Percentiles rank a stretch among this genome's conserved stretches.
Conservation (phyloP, 2,797 vertebrate genomes). For the Aulostomus chinensis region DNA sequence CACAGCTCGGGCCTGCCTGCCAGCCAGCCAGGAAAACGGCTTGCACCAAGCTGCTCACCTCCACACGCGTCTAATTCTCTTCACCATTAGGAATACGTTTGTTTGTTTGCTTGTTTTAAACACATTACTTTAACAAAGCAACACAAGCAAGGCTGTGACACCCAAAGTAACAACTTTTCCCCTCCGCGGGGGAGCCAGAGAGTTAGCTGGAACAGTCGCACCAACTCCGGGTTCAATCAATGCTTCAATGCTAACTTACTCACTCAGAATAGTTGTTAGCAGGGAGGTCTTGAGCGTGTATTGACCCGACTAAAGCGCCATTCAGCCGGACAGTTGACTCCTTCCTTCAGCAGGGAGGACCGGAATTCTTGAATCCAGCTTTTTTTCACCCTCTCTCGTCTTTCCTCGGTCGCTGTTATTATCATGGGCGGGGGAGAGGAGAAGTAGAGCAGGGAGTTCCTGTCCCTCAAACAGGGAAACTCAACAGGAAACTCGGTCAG, state of each 20-base stretch:
- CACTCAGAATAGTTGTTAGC: conserved; percentile 57
- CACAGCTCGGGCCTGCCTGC: conserved; percentile 58
- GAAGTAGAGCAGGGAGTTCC: conserved; percentile 76
- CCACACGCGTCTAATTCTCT: conserved; percentile 6
- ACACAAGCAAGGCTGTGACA: conserved; percentile 24
- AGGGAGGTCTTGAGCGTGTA: conserved; percentile 35
- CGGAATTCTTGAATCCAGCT: background rate
- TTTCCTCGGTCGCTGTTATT: conserved; percentile 54
- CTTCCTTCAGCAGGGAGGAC: background rate
- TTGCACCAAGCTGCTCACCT: too few relatives aligned
- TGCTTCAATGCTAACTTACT: conserved; percentile 36
- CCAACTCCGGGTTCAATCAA: conserved; percentile 22
- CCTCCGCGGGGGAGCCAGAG: background rate
- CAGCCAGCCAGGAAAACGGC: conserved; percentile 50
- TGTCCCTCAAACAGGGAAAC: conserved; percentile 79
- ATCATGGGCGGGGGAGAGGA: conserved; percentile 68
- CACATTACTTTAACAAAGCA: too few relatives aligned
- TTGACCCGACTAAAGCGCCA: conserved; percentile 37
- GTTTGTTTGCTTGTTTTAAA: background rate
- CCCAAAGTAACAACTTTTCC: conserved; percentile 32
- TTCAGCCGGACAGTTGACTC: conserved; percentile 11
- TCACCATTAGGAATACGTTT: background rate
- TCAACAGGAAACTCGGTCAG: conserved; percentile 63
- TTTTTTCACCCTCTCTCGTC: conserved; percentile 38
- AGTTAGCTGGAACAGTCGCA: conserved; percentile 23